A percentile compares a stretch with the other conserved stretches of the same genome.
These are phyloP conservation scores for Cosmorhoe ocellata DNA, from an alignment of 2,888 invertebrate species.

Conservation along the genomic window DNA sequence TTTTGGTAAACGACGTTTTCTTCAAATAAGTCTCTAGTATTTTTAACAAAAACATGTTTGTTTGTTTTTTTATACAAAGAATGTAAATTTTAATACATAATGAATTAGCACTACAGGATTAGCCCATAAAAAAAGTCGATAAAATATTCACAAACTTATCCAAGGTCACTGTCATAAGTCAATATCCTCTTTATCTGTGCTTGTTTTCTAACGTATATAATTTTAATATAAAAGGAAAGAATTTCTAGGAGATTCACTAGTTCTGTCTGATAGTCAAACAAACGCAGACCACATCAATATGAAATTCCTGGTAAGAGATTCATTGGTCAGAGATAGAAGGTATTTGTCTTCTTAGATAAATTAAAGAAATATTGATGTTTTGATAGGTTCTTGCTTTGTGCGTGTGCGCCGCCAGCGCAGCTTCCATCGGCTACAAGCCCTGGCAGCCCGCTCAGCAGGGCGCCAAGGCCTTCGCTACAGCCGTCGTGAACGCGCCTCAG, in stretches of 20 bases:
- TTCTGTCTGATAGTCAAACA: slow-evolving; percentile 26
- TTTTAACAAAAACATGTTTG: no score
- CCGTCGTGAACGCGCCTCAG: slow-evolving; percentile 16
- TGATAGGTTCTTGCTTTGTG: slow-evolving; percentile 48
- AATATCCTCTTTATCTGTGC: slow-evolving; percentile 8
- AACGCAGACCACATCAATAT: slow-evolving; percentile 39
- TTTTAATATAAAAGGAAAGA: slow-evolving; percentile 29
- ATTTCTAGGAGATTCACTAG: slow-evolving; percentile 27
- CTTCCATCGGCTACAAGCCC: slow-evolving; percentile 27
- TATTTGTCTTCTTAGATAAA: no score
- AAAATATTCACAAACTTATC: neutral
- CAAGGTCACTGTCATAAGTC: slow-evolving; percentile 2
- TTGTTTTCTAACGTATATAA: slow-evolving; percentile 12
- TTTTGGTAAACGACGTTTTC: no score
- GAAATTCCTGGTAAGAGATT: slow-evolving; percentile 40
- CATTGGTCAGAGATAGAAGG: no score
- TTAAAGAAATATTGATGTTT: neutral
- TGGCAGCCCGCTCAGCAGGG: slow-evolving; percentile 14
- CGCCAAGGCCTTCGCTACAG: slow-evolving; percentile 28
- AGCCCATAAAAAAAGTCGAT: neutral
- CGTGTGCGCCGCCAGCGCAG: slow-evolving; percentile 51
- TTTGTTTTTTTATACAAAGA: no score
- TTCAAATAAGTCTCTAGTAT: no score
- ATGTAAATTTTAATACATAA: no score
- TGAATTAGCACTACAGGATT: no score